Conservation (phyloP, 2,113 vertebrate species). For the Pelecanoides urinatrix region DNA sequence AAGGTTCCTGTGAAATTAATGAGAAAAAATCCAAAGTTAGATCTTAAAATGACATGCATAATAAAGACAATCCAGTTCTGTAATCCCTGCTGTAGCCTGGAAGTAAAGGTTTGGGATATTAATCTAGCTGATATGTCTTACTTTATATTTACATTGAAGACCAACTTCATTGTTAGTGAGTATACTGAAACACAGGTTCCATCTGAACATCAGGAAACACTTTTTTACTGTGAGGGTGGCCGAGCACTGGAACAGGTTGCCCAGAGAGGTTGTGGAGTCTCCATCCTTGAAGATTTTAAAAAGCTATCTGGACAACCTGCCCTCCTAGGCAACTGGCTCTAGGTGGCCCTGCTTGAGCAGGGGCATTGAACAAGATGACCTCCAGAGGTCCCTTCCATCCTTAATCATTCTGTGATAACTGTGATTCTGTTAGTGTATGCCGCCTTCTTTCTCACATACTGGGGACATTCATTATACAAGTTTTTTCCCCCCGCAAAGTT, state of each 20-base stretch:
- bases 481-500: neutral
- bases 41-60: neutral
- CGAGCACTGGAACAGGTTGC: neutral
- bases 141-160: neutral
- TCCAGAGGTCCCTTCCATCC: neutral
- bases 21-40: neutral
- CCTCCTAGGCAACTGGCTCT: neutral
- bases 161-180: neutral
- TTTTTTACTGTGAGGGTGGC: neutral
- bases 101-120: neutral
- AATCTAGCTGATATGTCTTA: neutral
- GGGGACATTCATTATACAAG: neutral
- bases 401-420: neutral
- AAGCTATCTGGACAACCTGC: neutral
- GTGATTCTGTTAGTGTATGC: neutral
- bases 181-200: neutral
- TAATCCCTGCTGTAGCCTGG: neutral
- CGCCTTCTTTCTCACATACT: neutral
- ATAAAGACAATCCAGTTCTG: neutral
- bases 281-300: neutral
- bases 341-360: neutral
- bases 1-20: conserved; percentile 70
- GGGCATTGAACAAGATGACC: neutral
- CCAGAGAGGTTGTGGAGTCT: neutral
- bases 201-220: neutral